These are phyloP conservation scores for Lucifuga dentata DNA, from an alignment of 2,113 vertebrate species.

Conservation along the genomic window DNA sequence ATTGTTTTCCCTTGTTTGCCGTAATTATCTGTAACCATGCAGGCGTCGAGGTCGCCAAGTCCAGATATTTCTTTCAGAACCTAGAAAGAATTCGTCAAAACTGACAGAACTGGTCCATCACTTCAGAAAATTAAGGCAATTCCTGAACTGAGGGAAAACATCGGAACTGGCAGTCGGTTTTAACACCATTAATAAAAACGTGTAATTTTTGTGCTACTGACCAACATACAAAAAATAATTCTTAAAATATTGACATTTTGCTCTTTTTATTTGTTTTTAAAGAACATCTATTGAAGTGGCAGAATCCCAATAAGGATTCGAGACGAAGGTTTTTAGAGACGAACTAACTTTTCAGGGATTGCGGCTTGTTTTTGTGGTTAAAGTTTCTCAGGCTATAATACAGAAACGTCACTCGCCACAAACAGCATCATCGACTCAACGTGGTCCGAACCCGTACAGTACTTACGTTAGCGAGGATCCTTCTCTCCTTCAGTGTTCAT, in stretches of 20 bases:
- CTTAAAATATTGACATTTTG: constrained; percentile 76
- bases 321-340: constrained; percentile 51
- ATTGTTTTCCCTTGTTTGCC: constrained; percentile 37
- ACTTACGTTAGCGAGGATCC: constrained; percentile 55
- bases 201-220: constrained; percentile 83
- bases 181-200: constrained; percentile 75
- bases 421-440: constrained; percentile 67
- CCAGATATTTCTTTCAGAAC: constrained; percentile 32
- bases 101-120: constrained; percentile 57
- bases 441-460: constrained; percentile 68
- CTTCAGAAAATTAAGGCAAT: constrained; percentile 84
- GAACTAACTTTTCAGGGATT: constrained; percentile 52
- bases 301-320: constrained; percentile 39
- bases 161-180: constrained; percentile 76
- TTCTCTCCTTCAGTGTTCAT: constrained; percentile 62
- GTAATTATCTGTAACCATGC: constrained; percentile 32
- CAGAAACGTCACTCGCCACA: constrained; percentile 70
- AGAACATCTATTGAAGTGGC: constrained; percentile 54
- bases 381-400: constrained; percentile 61
- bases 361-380: constrained; percentile 55
- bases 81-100: constrained; percentile 47
- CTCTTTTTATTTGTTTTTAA: constrained; percentile 42
- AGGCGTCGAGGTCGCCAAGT: constrained; percentile 25
- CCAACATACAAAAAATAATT: constrained; percentile 80
- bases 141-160: constrained; percentile 80